phyloP scores from a whole-genome alignment of 1,140 invertebrate species.

The Belonocnema kinseyi region DNA sequence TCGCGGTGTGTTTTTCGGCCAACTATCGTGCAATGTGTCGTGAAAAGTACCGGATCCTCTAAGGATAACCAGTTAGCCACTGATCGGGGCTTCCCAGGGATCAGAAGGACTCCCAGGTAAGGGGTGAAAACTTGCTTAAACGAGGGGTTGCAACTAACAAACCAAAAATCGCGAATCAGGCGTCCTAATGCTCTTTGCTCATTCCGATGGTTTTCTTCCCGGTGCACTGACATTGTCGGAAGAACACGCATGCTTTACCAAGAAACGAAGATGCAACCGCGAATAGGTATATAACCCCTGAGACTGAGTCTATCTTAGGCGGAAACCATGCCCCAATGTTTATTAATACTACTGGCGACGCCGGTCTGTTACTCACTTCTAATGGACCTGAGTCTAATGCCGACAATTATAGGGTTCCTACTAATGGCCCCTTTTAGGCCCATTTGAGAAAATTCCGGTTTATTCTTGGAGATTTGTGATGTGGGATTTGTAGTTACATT shows the following conservation, averaged over 20 bases:
- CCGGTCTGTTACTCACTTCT: background rate
- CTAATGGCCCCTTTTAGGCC: too few relatives aligned
- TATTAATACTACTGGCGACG: slow-evolving; percentile 14
- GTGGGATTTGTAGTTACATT: too few relatives aligned
- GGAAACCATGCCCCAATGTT: slow-evolving; percentile 12
- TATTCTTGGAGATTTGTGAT: too few relatives aligned
- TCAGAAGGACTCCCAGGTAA: background rate
- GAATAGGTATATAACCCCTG: slow-evolving; percentile 10
- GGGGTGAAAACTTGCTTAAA: background rate
- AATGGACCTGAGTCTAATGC: background rate
- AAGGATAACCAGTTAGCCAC: slow-evolving; percentile 17
- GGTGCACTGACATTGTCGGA: slow-evolving; percentile 25
- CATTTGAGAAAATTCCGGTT: too few relatives aligned
- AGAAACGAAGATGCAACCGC: slow-evolving; percentile 5
- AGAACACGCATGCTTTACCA: slow-evolving; percentile 15
- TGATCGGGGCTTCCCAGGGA: slow-evolving; percentile 22
- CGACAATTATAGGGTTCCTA: background rate
- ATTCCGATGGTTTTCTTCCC: slow-evolving; percentile 13
- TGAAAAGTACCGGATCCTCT: slow-evolving; percentile 4
- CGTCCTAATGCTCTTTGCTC: background rate
- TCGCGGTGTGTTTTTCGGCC: slow-evolving; percentile 43
- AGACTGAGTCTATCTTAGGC: background rate
- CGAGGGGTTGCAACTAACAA: background rate
- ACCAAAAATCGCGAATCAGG: background rate
- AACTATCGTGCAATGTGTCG: slow-evolving; percentile 46